Percentiles rank a stretch among this genome's conserved stretches.
phyloP scores from a whole-genome alignment of 2,113 vertebrate genomes.

The Cryptotis parvus region DNA sequence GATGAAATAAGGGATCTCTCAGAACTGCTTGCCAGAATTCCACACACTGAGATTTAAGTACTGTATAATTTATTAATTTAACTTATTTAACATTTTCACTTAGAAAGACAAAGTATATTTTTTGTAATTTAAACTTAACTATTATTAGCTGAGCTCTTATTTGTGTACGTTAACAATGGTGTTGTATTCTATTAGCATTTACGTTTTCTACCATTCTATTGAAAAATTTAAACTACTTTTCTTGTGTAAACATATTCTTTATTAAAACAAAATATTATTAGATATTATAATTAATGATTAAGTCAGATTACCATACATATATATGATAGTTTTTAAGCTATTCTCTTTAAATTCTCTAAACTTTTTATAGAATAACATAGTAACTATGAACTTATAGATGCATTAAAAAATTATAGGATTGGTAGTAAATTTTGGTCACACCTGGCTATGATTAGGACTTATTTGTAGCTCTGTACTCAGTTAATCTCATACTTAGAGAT shows the following conservation, averaged over 20 bases:
- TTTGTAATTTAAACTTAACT: not conserved
- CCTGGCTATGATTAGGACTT: too few species aligned
- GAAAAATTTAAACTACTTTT: not conserved
- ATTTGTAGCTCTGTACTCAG: too few species aligned
- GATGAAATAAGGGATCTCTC: constrained; percentile 33
- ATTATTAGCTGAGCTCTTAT: constrained; percentile 16
- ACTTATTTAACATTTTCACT: constrained; percentile 6
- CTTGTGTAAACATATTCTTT: not conserved
- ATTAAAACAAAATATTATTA: not conserved
- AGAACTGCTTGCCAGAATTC: constrained; percentile 36
- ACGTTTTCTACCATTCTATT: not conserved
- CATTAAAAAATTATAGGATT: not conserved
- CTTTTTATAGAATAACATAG: not conserved
- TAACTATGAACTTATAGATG: not conserved
- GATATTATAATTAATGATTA: not conserved
- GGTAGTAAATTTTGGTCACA: too few species aligned
- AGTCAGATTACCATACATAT: too few species aligned
- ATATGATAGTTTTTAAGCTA: too few species aligned
- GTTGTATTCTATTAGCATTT: not conserved
- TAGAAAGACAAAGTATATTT: not conserved
- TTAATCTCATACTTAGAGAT: too few species aligned
- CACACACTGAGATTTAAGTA: not conserved
- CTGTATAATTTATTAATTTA: constrained; percentile 33
- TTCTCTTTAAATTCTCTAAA: not conserved
- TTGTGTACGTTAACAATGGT: not conserved